Evolutionary conservation across 2,888 invertebrate genomes (phyloP).

Genomic region (Psylliodes chrysocephalus): DNA sequence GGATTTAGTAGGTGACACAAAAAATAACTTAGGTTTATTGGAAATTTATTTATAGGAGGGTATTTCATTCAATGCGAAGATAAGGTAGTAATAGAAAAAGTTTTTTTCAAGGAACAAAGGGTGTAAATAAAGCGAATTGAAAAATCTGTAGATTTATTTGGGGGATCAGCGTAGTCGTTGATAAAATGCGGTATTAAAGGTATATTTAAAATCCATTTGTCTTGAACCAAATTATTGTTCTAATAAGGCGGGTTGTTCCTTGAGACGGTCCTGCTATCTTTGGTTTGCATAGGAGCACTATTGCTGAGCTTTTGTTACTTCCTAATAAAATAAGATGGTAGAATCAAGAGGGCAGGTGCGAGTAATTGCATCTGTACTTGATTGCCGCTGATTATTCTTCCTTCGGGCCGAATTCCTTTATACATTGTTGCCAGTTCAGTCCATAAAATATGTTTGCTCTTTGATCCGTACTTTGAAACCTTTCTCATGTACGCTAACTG

Average conservation of each 20-base stretch:
- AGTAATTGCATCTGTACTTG: background rate
- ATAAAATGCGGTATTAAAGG: background rate
- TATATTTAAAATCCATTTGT: no score
- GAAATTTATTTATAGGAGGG: background rate
- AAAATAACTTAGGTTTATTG: conserved; percentile 22
- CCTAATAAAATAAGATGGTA: background rate
- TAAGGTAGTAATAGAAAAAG: background rate
- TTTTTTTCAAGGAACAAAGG: background rate
- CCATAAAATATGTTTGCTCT: no score
- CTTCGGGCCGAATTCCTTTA: background rate
- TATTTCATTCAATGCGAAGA: background rate
- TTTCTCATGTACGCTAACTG: no score
- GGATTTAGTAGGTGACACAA: conserved; percentile 7
- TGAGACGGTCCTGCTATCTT: background rate
- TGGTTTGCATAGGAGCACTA: background rate
- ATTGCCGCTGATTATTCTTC: background rate
- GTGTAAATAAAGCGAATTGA: conserved; percentile 6
- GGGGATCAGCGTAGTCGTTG: background rate
- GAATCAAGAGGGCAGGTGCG: background rate
- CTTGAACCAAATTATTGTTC: no score
- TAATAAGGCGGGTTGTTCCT: no score
- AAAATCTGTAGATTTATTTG: conserved; percentile 1
- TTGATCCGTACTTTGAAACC: no score
- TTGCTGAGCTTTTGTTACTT: background rate
- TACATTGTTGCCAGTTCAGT: background rate